These are phyloP conservation scores for Syngnathus scovelli DNA, from an alignment of 2,113 vertebrate species.

Conservation along the genomic window DNA sequence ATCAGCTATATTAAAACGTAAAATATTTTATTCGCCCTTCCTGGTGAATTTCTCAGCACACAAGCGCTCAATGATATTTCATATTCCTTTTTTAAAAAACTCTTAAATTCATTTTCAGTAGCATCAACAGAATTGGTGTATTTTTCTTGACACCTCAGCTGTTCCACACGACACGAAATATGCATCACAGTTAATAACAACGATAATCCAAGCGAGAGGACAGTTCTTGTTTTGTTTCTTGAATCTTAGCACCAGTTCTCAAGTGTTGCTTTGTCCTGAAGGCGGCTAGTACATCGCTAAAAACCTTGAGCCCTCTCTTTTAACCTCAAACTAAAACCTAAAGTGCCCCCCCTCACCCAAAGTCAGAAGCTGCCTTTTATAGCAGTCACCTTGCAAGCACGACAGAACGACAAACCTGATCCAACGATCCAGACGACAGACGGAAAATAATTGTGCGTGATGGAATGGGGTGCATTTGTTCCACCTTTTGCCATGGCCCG, in stretches of 20 bases:
- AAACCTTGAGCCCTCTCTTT: not conserved
- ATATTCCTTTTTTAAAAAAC: slow-evolving; percentile 23
- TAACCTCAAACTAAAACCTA: not conserved
- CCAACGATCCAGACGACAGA: not conserved
- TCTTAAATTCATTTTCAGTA: slow-evolving; percentile 17
- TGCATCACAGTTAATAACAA: slow-evolving; percentile 8
- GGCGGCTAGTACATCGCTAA: not conserved
- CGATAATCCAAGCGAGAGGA: not conserved
- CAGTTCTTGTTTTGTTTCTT: slow-evolving; percentile 1
- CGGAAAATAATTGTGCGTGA: not conserved
- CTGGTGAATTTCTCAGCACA: not conserved
- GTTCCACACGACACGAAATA: slow-evolving; percentile 11
- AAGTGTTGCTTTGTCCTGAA: not conserved
- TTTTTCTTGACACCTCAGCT: slow-evolving; percentile 8
- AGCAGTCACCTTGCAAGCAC: not conserved
- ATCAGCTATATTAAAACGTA: slow-evolving; percentile 45
- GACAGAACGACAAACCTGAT: not conserved
- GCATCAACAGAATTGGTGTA: slow-evolving; percentile 35
- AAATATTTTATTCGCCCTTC: slow-evolving; percentile 52
- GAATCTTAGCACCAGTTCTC: slow-evolving; percentile 41
- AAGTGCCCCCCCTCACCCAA: not conserved
- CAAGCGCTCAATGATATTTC: not conserved
- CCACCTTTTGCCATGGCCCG: not conserved
- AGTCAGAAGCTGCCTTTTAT: not conserved
- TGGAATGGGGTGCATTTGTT: not conserved